phyloP scores from a whole-genome alignment of 1,140 invertebrate genomes.

The Calliphora vicina region DNA sequence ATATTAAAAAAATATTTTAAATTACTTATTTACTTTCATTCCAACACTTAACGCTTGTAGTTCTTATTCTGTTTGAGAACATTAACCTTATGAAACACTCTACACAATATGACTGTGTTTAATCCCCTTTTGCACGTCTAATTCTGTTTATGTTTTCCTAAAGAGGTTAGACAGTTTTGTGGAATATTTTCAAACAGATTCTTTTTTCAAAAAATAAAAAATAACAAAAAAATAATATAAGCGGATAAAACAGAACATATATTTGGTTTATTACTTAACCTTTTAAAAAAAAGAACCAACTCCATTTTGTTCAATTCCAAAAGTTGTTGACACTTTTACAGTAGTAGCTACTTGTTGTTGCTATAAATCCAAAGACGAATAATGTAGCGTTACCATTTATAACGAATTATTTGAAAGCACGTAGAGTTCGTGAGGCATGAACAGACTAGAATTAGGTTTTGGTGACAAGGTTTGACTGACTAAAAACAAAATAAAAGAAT shows the following conservation, averaged over 20 bases:
- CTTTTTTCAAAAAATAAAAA: too few relatives aligned
- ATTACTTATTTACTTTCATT: too few relatives aligned
- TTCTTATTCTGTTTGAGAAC: too few relatives aligned
- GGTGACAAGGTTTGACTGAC: conserved; percentile 27
- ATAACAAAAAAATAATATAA: not conserved
- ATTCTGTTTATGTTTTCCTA: too few relatives aligned
- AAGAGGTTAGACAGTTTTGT: too few relatives aligned
- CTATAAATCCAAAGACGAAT: not conserved
- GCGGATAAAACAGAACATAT: too few relatives aligned
- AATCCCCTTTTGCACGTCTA: too few relatives aligned
- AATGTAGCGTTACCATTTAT: conserved; percentile 12
- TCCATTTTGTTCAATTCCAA: not conserved
- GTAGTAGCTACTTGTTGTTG: not conserved
- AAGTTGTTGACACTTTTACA: not conserved
- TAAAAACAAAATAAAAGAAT: not conserved
- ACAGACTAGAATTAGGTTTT: conserved; percentile 14
- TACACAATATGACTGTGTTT: too few relatives aligned
- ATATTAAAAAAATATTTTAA: too few relatives aligned
- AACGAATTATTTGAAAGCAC: not conserved
- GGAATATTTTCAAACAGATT: not conserved
- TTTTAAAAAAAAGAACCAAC: not conserved
- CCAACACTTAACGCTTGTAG: too few relatives aligned
- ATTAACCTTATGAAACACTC: too few relatives aligned
- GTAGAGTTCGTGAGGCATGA: conserved; percentile 25
- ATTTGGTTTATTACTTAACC: not conserved